phyloP scores from a whole-genome alignment of 2,888 invertebrate species.

The Penaeus monodon region DNA sequence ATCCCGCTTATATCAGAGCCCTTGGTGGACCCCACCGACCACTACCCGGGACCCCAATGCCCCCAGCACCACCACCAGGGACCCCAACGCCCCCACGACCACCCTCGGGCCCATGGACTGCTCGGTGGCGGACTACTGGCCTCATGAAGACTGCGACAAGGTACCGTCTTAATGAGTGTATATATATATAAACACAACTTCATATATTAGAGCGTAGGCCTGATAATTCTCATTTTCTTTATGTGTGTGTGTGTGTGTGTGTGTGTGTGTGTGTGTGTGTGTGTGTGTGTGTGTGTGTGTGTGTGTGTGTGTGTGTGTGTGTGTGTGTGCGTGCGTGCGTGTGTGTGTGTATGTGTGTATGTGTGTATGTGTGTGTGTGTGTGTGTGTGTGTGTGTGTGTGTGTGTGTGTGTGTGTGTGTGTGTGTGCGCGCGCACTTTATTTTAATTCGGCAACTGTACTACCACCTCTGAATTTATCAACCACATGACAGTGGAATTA shows the following conservation, averaged over 20 bases:
- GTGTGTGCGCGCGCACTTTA: too few relatives aligned
- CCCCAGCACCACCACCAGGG: conserved; percentile 32
- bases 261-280: background rate
- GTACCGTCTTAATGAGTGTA: background rate
- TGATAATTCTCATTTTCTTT: too few relatives aligned
- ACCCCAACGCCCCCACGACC: conserved; percentile 41
- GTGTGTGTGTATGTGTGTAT: background rate
- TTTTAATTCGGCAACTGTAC: too few relatives aligned
- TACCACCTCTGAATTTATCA: too few relatives aligned
- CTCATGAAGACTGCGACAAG: conserved; percentile 47
- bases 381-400: too few relatives aligned
- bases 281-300: too few relatives aligned
- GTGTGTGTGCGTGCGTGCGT: too few relatives aligned
- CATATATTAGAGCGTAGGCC: too few relatives aligned
- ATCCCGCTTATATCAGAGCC: background rate
- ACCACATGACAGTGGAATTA: too few relatives aligned
- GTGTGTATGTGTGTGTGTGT: background rate
- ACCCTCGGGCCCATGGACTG: conserved; percentile 43
- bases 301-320: too few relatives aligned
- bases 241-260: background rate
- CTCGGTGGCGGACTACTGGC: conserved; percentile 15
- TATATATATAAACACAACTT: background rate
- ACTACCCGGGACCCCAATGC: conserved; percentile 9
- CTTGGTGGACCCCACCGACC: conserved; percentile 18
- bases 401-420: too few relatives aligned